Base-by-base conservation (phyloP, 2,888 invertebrate species). In the Caenorhabditis macrosperma region DNA sequence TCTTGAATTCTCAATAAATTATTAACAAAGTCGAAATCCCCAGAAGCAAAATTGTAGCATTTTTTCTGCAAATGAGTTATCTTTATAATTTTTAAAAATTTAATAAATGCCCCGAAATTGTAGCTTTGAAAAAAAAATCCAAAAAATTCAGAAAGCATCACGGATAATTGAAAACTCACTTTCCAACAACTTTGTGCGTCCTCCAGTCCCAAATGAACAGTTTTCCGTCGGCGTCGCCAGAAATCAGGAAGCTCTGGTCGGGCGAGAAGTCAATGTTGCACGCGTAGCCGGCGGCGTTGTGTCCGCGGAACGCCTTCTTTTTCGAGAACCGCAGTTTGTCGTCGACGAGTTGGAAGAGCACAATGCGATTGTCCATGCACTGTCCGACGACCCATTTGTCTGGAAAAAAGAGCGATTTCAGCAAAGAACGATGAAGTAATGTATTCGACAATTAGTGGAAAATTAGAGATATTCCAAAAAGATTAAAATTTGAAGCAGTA, bases 161-260 rank as follows among this genome's bases (percentile, higher is more conserved):
- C 9, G 50, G 26, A 52, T 28, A 67, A 24, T 20, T 10, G 5
- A 30, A 30, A 48, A 63, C 81, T 54, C 38, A 86, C 86, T 84
- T 97, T 91, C 95, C 96, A 92, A 95, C 96, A 81, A 99, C 93
- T 92, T 97, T 97, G 82, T 98, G 98, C 0, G 97, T 96, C 91
- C 98, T 98, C 98, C 98, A 99, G 91, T 99, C 98, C 99, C 99
- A 99, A 52, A 99, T 94, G 91, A 96, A 98, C 88, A 96, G 94
- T 92, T 97, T 97, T 10, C 99, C 99, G 92, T 99, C 99, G 0
- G 98, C 98, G 92, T 99, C 99, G 0, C 99, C 99, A 0, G 97
- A 97, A 64, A 96, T 94, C 46, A 99, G 92, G 91, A 98, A 98
- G 89, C 97, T 95, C 97, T 99, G 97, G 91, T 99, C 98, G 0